Base-by-base conservation (phyloP, 2,888 invertebrate species). In the Petrolisthes cinctipes region DNA sequence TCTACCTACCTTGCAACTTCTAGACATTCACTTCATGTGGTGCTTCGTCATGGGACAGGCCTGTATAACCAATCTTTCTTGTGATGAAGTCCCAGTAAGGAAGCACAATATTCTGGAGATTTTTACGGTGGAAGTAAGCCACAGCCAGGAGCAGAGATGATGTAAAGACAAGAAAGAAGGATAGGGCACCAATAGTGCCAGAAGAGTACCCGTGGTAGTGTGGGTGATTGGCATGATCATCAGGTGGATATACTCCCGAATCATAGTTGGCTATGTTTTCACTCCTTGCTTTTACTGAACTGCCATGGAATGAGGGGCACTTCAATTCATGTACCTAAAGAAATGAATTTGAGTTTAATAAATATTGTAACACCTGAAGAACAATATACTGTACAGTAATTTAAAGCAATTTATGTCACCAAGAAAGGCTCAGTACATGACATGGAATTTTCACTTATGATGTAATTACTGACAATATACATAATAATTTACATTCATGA, bases 31-130 rank as follows among this genome's bases (percentile, higher is more conserved):
- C 90, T 68, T 89, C 90, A 68, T 85, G 82, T n/a, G 90, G 89
- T 66, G 89, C 76, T 73, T 91, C 91, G 9, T 91, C 89, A 76
- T 83, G 56, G 23, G 84, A 82, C 20, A 90, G 83, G 57, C 90
- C 90, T 20, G 86, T 89, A 82, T 91, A 91, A 84, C 91, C 91
- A 90, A 91, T 86, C 89, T 89, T 91, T 89, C 91, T 91, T 89
- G 91, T 91, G 89, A 91, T 61, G 89, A 89, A 90, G 85, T 91
- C 90, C 89, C 91, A 91, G 91, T 90, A 90, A 86, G 91, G 91
- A 90, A 90, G 85, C 89, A 91, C 73, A 17, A 80, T 6, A 9
- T 53, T 37, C 79, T 81, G 86, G 11, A 89, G 51, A 57, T 79
- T 86, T 20, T 83, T 23, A n/a, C 83, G 78, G 17, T 90, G 89